Evolutionary conservation across 2,113 vertebrate genomes (phyloP), one percentile per base, ranked within the genome.

Genomic region (Brachyhypopomus gauderio): DNA sequence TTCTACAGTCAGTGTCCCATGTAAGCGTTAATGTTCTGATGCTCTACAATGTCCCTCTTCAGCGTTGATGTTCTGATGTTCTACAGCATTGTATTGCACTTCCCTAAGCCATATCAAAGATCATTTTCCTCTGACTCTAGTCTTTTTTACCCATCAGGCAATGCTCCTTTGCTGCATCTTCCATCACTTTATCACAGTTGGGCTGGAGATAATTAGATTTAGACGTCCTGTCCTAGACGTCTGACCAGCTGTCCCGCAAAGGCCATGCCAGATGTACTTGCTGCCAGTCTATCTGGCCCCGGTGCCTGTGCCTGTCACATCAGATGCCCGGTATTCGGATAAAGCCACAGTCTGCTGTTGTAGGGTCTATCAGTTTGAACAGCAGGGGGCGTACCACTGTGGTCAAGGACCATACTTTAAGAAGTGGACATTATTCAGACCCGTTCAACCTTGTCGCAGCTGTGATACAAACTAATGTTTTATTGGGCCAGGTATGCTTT

Each of bases 241-340:
- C 17, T 19, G 34, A 67, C 17, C 19, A 16, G 34, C 66, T 20
- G 30, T 67, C n/a, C n/a, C 41, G 36, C 41, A 19, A 22, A 34
- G 19, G 4, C 27, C 41, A 55, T 66, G 59, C 59, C 38, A 64
- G 41, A 64, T 75, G 73, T 75, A 27, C 41, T 17, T n/a, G 75
- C 19, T 34, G 62, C 41, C 62, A 67, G 17, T n/a, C 41, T 41
- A 22, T 70, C 66, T 70, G 66, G 20, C 34, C 66, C 34, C 14
- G 38, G 20, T 41, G 34, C 20, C 5, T 23, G 23, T 30, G 25
- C 19, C 20, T 77, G 62, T 66, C 25, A 25, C 41, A 52, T 52
- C 25, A 14, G 60, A 17, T n/a, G 19, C 62, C 64, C 9, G 23
- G 48, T 27, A 6, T 67, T 66, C 20, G 11, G 41, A 55, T n/a